Base-by-base conservation (phyloP, 2,888 invertebrate genomes). In the Thysanoteuthis rhombus region DNA sequence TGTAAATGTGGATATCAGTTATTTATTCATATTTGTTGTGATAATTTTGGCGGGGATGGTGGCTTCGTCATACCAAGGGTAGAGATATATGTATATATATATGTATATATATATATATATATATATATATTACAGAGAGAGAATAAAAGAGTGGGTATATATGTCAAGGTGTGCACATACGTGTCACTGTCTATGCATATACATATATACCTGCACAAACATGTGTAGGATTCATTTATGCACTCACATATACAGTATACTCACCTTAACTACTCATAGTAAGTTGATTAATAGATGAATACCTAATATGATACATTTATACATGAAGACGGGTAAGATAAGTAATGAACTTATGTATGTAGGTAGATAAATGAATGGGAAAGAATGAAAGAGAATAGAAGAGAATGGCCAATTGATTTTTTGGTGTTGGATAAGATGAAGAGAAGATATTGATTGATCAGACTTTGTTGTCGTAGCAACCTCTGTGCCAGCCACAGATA, bases 391-490 rank as follows among this genome's bases (percentile, higher is more conserved):
- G 75, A 75, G 36, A 75, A 75, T 75, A n/a, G n/a, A 75, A 75
- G n/a, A 75, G 75, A 36, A 75, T 75, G 16, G 75, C 75, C 36
- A 36, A 75, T 75, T 75, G 75, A 75, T 75, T 75, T 75, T 75
- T 75, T n/a, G n/a, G n/a, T 75, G 75, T 75, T 75, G 75, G 75
- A 75, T 75, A n/a, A 75, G 75, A 75, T 75, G 75, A 75, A 75
- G 75, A 75, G n/a, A 75, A 75, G 19, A 36, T 75, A 75, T 75
- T 75, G 75, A 75, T 75, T 75, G 75, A 75, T 75, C 75, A 75
- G 75, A n/a, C 75, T 75, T 75, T 75, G 75, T 75, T 75, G 75
- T 75, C 75, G 75, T 75, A 75, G 75, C n/a, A 75, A 75, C 52
- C 75, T 75, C 75, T 36, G n/a, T 75, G 75, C 36, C 75, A 75